A percentile compares a stretch with the other conserved stretches of the same genome.
Conservation (phyloP, 2,888 invertebrate genomes). For the Leucophenga maculata region DNA sequence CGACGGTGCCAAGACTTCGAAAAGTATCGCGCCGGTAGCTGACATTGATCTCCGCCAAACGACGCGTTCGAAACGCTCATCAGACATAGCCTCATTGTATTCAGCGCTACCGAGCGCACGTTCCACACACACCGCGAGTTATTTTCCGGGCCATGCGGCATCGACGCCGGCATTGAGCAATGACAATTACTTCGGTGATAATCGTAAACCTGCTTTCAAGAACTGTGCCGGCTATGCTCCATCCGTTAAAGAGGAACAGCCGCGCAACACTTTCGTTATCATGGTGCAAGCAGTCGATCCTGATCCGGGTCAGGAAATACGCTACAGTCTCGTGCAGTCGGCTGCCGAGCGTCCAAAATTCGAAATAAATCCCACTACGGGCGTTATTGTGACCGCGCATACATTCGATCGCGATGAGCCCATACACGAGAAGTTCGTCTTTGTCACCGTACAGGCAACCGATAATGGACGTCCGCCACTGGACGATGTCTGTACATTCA, state of each 20-base stretch:
- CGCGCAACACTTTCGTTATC: constrained; percentile 82
- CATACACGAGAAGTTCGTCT: constrained; percentile 84
- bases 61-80: constrained; percentile 40
- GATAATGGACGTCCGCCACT: constrained; percentile 93
- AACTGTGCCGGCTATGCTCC: constrained; percentile 88
- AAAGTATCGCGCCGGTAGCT: not conserved
- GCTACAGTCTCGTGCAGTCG: constrained; percentile 86
- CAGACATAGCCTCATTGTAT: constrained; percentile 49
- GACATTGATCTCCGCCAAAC: constrained; percentile 26
- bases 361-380: constrained; percentile 83
- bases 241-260: constrained; percentile 84
- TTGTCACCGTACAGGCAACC: constrained; percentile 90
- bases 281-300: constrained; percentile 72
- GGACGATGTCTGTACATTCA: constrained; percentile 94
- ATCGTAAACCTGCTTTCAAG: constrained; percentile 90
- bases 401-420: constrained; percentile 93
- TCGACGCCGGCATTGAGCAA: constrained; percentile 35
- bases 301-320: constrained; percentile 84
- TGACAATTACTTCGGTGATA: constrained; percentile 73
- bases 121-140: constrained; percentile 41
- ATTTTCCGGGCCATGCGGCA: constrained; percentile 17
- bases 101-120: constrained; percentile 47
- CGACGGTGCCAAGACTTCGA: constrained; percentile 14
- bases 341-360: constrained; percentile 84
- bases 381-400: constrained; percentile 83